Evolutionary conservation across 2,888 invertebrate genomes (phyloP), one percentile per base, ranked within the genome.

Genomic region (Cantharis rustica): DNA sequence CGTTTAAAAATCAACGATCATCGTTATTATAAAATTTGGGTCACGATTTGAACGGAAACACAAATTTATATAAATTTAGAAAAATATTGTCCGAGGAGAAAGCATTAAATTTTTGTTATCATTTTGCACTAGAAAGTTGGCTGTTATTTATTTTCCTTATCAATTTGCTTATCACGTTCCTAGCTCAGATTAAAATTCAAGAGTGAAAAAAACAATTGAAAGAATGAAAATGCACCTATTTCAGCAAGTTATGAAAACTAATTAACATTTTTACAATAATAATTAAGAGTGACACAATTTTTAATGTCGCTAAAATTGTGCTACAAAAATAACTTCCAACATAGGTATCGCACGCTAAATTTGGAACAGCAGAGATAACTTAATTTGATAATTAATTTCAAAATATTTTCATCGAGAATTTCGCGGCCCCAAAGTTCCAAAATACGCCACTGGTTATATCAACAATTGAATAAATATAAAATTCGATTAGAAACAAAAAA

Each of bases 81-180:
- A 47, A 47, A 47, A 66, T 23, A 66, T 20, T 13, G 11, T 66
- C 23, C 64, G 23, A 66, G 64, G 64, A 66, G 64, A 66, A 66
- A 66, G 64, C 23, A 47, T 66, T 66, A 66, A 66, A 66, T 66
- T n/a, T 47, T 66, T 66, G 64, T 66, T 66, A 66, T 66, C 64
- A 66, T 66, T 64, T 66, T 66, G 64, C 64, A 66, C 64, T 66
- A 66, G 64, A 66, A 66, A 66, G 64, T 66, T 20, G 63, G 17
- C n/a, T 66, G 64, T 20, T 66, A 66, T 72, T 72, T 72, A 47
- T 10, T 64, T 72, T 23, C 10, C 71, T 64, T 72, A 72, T 72
- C 71, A 64, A 64, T 72, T 27, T 17, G n/a, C 16, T 72, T 72
- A 72, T 72, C 64, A 64, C 64, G 63, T 64, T 66, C 71, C 71